These are phyloP conservation scores for Nasonovia ribisnigri DNA, from an alignment of 2,888 invertebrate genomes.

Conservation along the genomic window DNA sequence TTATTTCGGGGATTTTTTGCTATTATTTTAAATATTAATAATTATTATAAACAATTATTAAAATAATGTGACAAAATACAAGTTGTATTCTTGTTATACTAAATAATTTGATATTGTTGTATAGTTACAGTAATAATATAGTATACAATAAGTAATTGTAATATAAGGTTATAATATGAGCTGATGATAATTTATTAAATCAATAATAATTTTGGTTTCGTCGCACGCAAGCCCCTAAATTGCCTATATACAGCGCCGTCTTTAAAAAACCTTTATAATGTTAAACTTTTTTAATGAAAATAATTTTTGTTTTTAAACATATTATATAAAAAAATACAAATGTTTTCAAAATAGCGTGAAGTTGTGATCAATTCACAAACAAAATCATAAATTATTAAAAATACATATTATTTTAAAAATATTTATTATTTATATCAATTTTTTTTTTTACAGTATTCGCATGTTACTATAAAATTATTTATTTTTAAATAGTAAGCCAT, in stretches of 20 bases:
- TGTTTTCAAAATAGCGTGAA: not conserved
- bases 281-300: not conserved
- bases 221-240: not conserved
- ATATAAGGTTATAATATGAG: not conserved
- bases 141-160: not conserved
- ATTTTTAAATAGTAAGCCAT: not conserved
- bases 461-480: not conserved
- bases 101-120: not conserved
- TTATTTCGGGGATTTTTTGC: not conserved
- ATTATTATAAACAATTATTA: not conserved
- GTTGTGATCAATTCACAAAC: not conserved
- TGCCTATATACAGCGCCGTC: not conserved
- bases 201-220: not conserved
- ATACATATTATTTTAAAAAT: too few species aligned
- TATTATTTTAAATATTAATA: not conserved
- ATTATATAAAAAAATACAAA: not conserved
- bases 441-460: not conserved
- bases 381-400: not conserved
- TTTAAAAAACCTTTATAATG: not conserved
- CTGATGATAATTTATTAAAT: not conserved
- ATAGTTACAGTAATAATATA: too few species aligned
- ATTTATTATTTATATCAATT: not conserved
- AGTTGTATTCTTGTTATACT: not conserved
- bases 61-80: not conserved
- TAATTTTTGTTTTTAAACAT: not conserved